Conservation (phyloP, 2,797 vertebrate species). For the Molossus alvarezi region DNA sequence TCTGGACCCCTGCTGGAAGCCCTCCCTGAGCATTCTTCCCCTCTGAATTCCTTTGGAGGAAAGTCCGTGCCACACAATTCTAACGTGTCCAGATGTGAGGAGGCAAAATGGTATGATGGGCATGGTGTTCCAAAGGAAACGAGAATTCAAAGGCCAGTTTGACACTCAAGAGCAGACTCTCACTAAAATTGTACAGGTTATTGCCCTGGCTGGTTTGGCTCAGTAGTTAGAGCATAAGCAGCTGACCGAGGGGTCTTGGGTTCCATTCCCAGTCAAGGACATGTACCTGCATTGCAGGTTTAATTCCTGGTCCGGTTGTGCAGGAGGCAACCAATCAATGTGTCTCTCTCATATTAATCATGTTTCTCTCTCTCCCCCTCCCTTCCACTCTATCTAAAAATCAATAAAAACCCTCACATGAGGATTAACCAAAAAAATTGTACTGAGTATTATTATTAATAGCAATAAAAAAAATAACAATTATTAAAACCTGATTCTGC, state of each 20-base stretch:
- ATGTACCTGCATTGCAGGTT: too few relatives aligned
- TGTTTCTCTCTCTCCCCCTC: too few relatives aligned
- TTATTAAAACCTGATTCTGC: conserved; percentile 49
- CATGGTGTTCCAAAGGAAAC: conserved; percentile 4
- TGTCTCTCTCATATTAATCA: too few relatives aligned
- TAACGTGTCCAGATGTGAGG: background rate
- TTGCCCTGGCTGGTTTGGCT: background rate
- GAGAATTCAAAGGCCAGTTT: conserved; percentile 50
- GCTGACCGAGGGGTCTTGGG: too few relatives aligned
- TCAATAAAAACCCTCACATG: too few relatives aligned
- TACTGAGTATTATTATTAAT: conserved; percentile 22
- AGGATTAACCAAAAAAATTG: background rate
- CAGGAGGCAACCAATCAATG: too few relatives aligned
- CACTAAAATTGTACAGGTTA: background rate
- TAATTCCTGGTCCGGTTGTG: too few relatives aligned
- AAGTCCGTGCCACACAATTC: background rate
- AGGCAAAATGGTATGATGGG: background rate
- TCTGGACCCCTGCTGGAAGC: background rate
- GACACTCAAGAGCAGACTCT: background rate
- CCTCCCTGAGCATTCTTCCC: background rate
- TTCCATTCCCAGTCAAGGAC: too few relatives aligned
- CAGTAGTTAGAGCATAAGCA: too few relatives aligned
- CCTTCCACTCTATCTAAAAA: too few relatives aligned
- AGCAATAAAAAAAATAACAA: conserved; percentile 10
- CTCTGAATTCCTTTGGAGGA: background rate